Base-by-base conservation (phyloP, 2,888 invertebrate species). In the Argynnis bischoffii region DNA sequence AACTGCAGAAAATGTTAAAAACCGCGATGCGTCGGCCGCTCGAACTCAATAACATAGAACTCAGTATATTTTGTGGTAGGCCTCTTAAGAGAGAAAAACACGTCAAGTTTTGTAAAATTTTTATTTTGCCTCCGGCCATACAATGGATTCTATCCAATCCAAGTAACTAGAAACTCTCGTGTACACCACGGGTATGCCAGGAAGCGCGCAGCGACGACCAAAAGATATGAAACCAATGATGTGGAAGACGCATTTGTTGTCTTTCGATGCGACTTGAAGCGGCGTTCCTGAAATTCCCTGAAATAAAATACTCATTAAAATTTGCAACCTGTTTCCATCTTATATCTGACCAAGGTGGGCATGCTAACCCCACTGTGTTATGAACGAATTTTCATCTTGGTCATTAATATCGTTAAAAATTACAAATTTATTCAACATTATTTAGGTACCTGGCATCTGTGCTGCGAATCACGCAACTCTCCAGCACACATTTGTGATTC, bases 221-320 rank as follows among this genome's bases (percentile, higher is more conserved):
- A 94, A 94, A 0, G 95, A 95, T 14, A 94, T 94, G 5, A 95
- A 80, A 0, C 94, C 95, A 0, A 95, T 78, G 0, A 94, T 75
- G 77, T 93, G 88, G 82, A 93, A 94, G 41, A 94, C 85, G 74
- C 95, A 95, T 64, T 92, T 89, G 78, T 94, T 94, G 5, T 90
- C 89, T 16, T 82, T 81, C 0, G 93, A 90, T 0, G 90, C 86
- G 41, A 94, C 85, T 74, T 94, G 92, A 1, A 96, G 86, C 0
- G 96, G 96, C 0, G 95, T 95, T 0, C 96, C 96, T 35, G 96
- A 96, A 83, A 96, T 96, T 56, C 96, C 96, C 95, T 95, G 86
- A 8, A 64, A 64, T 14, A 11, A 41, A 47, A 50, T 5, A 2
- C 5, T 26, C 16, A 6, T 46, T 18, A 16, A 54, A 41, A 35